Evolutionary conservation across 2,888 invertebrate genomes (phyloP).

Genomic region (Sycophila texana): DNA sequence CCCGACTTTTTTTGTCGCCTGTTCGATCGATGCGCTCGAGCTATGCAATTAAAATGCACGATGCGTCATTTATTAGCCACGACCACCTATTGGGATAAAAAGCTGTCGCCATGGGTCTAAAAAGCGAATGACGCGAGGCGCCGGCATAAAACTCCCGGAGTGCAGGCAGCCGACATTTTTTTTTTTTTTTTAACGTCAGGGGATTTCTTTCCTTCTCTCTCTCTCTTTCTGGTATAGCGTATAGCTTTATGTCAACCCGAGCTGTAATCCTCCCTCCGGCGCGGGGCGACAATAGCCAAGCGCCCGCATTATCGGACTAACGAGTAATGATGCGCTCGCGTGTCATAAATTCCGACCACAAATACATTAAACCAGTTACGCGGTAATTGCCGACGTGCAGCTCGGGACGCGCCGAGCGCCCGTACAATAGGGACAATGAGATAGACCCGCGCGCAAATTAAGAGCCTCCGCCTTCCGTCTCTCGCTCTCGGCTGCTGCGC

Average conservation of each 20-base stretch:
- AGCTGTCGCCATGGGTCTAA: no score
- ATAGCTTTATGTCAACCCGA: slow-evolving; percentile 37
- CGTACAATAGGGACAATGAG: slow-evolving; percentile 29
- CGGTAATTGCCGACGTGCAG: slow-evolving; percentile 44
- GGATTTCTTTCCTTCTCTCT: no score
- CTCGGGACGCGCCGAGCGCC: background rate
- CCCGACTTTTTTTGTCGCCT: no score
- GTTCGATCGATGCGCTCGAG: background rate
- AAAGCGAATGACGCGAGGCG: no score
- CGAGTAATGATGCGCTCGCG: slow-evolving; percentile 31
- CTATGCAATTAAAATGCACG: background rate
- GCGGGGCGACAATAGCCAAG: background rate
- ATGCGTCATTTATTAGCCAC: no score
- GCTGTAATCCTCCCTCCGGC: background rate
- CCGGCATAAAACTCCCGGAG: no score
- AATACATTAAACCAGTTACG: slow-evolving; percentile 52
- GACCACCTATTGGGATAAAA: no score
- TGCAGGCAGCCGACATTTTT: no score
- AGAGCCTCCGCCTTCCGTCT: slow-evolving; percentile 4
- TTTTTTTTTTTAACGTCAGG: no score
- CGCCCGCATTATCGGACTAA: slow-evolving; percentile 20
- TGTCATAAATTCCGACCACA: slow-evolving; percentile 49
- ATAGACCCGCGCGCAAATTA: slow-evolving; percentile 25
- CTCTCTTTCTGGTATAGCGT: background rate
- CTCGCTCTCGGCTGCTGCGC: background rate